Base-by-base conservation (phyloP, 2,113 vertebrate genomes). In the Octodon degus region DNA sequence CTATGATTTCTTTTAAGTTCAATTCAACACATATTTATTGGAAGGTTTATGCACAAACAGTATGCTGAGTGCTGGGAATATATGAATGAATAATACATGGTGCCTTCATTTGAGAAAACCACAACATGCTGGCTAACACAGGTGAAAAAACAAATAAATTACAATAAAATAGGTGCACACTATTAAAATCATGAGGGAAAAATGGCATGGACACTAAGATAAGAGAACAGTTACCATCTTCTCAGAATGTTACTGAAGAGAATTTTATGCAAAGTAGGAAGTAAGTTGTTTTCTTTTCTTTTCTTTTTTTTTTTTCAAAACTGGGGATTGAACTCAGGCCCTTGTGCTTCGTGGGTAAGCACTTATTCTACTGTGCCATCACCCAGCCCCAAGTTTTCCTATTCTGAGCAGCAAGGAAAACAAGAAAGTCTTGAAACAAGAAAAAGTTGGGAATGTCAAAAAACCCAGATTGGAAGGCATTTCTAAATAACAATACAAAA, bases 11-110 rank as follows among this genome's bases (percentile, higher is more conserved):
- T 50, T 95, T 97, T 96, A 96, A 97, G 94, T 95, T 94, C 93
- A 94, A 67, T 91, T 97, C 96, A 97, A 86, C 80, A 58, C 30
- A 72, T 96, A 97, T 96, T 97, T 97, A 98, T 96, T 93, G 95
- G 32, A 83, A 81, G 53, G 82, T 74, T 97, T 95, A 96, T 93
- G 89, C 74, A 89, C 62, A 92, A 92, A 79, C 88, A 92, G 32
- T 93, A 37, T 53, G 77, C 92, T 92, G 92, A 97, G 96, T 98
- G 95, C 85, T 95, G 19, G 50, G 43, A 65, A 96, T 95, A 60
- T 40, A 85, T 79, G 58, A 89, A 98, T 97, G 84, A 97, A 98
- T 98, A 98, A 97, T 96, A 95, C 96, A 97, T 95, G 86, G 90
- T 60, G 9, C 10, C 55, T 80, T 70, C 55, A 83, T 53, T 95